These are phyloP conservation scores for Xiphophorus maculatus DNA, from an alignment of 2,113 vertebrate genomes.

Conservation along the genomic window DNA sequence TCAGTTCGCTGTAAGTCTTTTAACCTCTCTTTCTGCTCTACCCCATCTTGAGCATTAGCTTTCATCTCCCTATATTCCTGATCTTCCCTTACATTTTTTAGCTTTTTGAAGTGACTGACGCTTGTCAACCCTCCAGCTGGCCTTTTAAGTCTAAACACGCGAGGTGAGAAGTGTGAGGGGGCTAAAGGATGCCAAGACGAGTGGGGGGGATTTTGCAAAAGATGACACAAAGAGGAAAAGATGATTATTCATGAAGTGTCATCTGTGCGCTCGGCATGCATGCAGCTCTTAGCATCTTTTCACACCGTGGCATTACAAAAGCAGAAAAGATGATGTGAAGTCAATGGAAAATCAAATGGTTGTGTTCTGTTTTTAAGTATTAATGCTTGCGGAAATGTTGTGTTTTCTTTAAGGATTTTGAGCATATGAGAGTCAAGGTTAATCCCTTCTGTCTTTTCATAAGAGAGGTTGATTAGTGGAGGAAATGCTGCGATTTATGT, in stretches of 20 bases:
- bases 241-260: constrained; percentile 44
- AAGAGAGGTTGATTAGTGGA: constrained; percentile 21
- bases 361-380: not conserved
- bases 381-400: not conserved
- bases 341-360: constrained; percentile 19
- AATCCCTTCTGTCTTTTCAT: constrained; percentile 1
- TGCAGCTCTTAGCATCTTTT: constrained; percentile 16
- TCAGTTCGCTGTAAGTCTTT: constrained; percentile 64
- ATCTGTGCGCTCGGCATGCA: constrained; percentile 46
- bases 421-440: not conserved
- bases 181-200: constrained; percentile 33
- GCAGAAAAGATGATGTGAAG: not conserved
- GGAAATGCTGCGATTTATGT: not conserved
- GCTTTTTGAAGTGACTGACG: constrained; percentile 62
- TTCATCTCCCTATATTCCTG: constrained; percentile 60
- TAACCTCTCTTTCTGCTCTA: constrained; percentile 56
- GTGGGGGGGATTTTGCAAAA: constrained; percentile 34
- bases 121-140: constrained; percentile 61
- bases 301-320: constrained; percentile 9
- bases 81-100: constrained; percentile 34
- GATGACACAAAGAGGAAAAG: constrained; percentile 21
- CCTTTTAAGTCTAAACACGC: constrained; percentile 71
- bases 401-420: not conserved
- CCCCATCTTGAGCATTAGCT: constrained; percentile 63
- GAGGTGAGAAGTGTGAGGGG: constrained; percentile 28